Base-by-base conservation (phyloP, 2,113 vertebrate species). In the Murina feae region DNA sequence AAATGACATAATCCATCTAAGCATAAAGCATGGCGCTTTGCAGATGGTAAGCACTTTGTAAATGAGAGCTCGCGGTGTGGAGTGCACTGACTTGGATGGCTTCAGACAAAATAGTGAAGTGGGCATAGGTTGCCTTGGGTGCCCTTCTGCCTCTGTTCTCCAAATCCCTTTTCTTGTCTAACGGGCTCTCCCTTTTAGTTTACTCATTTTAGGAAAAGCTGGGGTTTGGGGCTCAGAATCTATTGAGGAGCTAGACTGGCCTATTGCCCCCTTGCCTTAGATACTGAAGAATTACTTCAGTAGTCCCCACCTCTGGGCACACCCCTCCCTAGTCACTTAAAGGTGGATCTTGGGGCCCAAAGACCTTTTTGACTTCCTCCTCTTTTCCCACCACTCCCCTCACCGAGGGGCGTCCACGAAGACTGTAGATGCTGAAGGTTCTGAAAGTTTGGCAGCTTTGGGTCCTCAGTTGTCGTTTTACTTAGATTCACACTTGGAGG, bases 241-340 rank as follows among this genome's bases (percentile, higher is more conserved):
- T 74, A 0, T 42, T 44, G 25, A 82, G 51, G 6, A 60, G 9
- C 3, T 76, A n/a, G 47, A 74, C 25, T 53, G 42, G 16, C 25
- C n/a, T n/a, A 10, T 76, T 35, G 39, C 37, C 11, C 28, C 9
- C 20, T 28, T 60, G 23, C 30, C 10, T 51, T 17, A 11, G 42
- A 53, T 35, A 37, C 18, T 65, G 63, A 89, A 84, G 30, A 58
- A 13, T 71, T 55, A 25, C 30, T 49, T 32, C 16, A 35, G n/a
- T 12, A 25, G 55, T 42, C 4, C 17, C 5, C 18, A n/a, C 5
- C 2, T 4, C 5, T 37, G 17, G 2, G 20, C 35, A 16, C 11
- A 28, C 14, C 21, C 1, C 2, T 14, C 37, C 17, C 16, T 11
- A 23, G 3, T 32, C 32, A 30, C 79, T 65, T 16, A 7, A 30